Evolutionary conservation across 2,888 invertebrate species (phyloP).

Genomic region (Synergus umbraculus): DNA sequence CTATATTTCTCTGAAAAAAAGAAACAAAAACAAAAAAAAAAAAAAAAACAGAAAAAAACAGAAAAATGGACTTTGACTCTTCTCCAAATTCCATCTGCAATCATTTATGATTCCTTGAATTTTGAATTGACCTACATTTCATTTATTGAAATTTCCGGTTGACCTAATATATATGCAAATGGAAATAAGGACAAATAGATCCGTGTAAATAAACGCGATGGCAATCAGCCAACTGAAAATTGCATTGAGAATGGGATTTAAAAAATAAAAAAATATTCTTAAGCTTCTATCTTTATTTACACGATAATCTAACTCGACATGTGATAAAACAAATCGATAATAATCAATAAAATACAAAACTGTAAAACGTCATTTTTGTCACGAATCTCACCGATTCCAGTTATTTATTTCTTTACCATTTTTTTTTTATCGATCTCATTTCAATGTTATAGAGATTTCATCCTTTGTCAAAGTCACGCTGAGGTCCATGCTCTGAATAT

Average conservation of each 20-base stretch:
- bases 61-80: too few species aligned
- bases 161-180: background rate
- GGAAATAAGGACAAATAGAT: too few species aligned
- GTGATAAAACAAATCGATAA: background rate
- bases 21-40: too few species aligned
- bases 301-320: too few species aligned
- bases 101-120: background rate
- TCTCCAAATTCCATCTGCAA: background rate
- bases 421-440: conserved; percentile 2
- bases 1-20: too few species aligned
- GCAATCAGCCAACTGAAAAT: too few species aligned
- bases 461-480: conserved; percentile 7
- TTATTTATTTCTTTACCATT: background rate
- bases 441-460: background rate
- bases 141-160: background rate
- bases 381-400: background rate
- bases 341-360: background rate
- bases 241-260: too few species aligned
- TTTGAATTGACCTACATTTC: background rate
- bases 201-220: too few species aligned
- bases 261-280: too few species aligned
- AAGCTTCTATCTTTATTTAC: too few species aligned
- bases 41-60: too few species aligned
- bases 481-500: background rate
- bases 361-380: background rate